Evolutionary conservation across 2,113 vertebrate genomes (phyloP).

Genomic region (Apaloderma vittatum): DNA sequence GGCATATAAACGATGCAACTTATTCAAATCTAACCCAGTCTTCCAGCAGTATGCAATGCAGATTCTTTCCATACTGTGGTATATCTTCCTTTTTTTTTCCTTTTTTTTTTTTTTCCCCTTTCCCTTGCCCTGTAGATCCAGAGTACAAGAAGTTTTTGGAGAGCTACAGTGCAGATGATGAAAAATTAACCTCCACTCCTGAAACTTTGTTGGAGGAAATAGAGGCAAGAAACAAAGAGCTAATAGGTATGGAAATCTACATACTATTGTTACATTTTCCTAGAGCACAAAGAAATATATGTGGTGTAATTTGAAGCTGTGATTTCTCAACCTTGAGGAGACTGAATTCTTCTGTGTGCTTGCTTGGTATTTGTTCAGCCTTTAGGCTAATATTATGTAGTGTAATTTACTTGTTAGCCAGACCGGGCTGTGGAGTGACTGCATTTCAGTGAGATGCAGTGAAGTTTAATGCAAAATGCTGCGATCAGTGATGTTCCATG

Average conservation of each 20-base stretch:
- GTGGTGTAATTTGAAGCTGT: background rate
- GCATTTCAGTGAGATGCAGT: background rate
- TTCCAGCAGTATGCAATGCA: background rate
- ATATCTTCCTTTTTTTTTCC: background rate
- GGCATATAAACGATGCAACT: background rate
- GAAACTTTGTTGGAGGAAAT: conserved; percentile 97
- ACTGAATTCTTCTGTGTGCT: background rate
- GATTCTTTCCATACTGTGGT: background rate
- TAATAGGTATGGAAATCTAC: conserved; percentile 85
- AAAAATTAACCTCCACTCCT: conserved; percentile 94
- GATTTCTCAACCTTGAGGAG: background rate
- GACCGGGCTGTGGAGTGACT: background rate
- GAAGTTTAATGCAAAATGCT: background rate
- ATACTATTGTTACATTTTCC: background rate
- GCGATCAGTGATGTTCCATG: background rate
- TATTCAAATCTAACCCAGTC: background rate
- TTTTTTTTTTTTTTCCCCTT: fast-evolving
- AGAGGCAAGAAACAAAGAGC: conserved; percentile 96
- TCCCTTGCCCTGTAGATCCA: conserved; percentile 80
- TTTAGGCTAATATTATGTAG: background rate
- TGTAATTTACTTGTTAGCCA: background rate
- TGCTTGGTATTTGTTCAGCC: background rate
- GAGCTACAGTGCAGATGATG: conserved; percentile 92
- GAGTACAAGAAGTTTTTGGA: conserved; percentile 98
- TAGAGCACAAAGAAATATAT: background rate